phyloP scores from a whole-genome alignment of 2,113 vertebrate genomes.

The Alectura lathami region DNA sequence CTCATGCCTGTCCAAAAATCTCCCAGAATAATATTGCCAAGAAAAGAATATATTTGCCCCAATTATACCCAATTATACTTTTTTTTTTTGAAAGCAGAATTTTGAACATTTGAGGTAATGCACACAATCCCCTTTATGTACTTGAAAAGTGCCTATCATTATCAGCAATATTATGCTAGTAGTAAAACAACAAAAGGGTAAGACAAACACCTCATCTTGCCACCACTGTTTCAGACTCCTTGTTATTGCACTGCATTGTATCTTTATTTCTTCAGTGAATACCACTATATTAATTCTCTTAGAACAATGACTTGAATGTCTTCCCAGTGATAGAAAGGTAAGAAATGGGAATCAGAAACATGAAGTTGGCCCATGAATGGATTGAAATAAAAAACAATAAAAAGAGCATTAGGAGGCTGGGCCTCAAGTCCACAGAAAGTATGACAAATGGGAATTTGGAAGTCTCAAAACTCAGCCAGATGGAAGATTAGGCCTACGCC shows the following conservation, averaged over 20 bases:
- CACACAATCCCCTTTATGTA: background rate
- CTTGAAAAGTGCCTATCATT: background rate
- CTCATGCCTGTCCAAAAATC: background rate
- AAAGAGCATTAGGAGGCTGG: background rate
- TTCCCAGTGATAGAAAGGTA: background rate
- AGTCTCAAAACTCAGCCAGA: background rate
- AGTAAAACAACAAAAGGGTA: background rate
- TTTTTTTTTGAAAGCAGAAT: background rate
- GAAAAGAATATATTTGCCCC: accelerated
- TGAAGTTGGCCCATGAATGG: accelerated
- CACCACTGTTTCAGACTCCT: background rate
- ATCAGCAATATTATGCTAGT: background rate
- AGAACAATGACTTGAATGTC: background rate
- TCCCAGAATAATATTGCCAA: background rate
- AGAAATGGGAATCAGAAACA: background rate
- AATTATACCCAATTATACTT: too few species aligned
- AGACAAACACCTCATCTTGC: background rate
- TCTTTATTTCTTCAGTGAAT: background rate
- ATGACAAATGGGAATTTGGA: background rate
- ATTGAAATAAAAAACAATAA: background rate
- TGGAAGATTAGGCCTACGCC: background rate
- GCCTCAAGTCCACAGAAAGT: background rate
- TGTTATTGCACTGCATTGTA: background rate
- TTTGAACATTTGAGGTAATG: background rate
- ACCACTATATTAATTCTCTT: accelerated